Percentiles rank a stretch among this genome's conserved stretches.
These are phyloP conservation scores for Cherax quadricarinatus DNA, from an alignment of 1,140 invertebrate genomes.

Conservation along the genomic window DNA sequence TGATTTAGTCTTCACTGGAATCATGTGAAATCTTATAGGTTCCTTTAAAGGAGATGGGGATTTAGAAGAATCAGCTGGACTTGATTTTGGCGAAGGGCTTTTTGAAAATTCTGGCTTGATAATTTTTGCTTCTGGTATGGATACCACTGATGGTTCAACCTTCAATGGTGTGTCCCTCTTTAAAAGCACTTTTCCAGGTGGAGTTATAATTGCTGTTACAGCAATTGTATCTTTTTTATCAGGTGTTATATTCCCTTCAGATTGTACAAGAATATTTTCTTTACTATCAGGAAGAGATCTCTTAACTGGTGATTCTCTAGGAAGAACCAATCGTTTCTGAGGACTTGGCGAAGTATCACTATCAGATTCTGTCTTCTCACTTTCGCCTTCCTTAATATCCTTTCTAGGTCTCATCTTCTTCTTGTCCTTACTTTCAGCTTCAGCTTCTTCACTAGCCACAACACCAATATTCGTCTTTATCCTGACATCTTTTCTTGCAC, in stretches of 20 bases:
- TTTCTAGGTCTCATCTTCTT: conserved; percentile 67
- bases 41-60: conserved; percentile 35
- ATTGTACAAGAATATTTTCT: background rate
- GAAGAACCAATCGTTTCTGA: conserved; percentile 34
- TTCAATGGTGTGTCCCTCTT: conserved; percentile 51
- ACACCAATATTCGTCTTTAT: conserved; percentile 59
- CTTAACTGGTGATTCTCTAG: conserved; percentile 60
- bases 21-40: conserved; percentile 46
- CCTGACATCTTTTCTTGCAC: conserved; percentile 69
- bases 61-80: conserved; percentile 14
- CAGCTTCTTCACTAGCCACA: conserved; percentile 70
- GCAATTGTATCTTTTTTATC: conserved; percentile 52
- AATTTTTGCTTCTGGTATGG: conserved; percentile 39
- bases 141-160: background rate
- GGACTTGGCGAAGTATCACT: conserved; percentile 54
- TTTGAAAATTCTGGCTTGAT: conserved; percentile 56
- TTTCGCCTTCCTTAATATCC: conserved; percentile 63
- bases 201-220: conserved; percentile 29
- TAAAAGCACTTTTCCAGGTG: conserved; percentile 38
- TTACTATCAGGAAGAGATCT: background rate
- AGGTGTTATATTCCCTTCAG: conserved; percentile 36
- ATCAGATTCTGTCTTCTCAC: conserved; percentile 65
- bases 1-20: conserved; percentile 45
- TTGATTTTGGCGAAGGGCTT: conserved; percentile 54
- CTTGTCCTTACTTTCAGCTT: conserved; percentile 67